Percentiles rank a stretch among this genome's conserved stretches.
phyloP scores from a whole-genome alignment of 2,888 invertebrate genomes.

The Ichneumoninae sp. region DNA sequence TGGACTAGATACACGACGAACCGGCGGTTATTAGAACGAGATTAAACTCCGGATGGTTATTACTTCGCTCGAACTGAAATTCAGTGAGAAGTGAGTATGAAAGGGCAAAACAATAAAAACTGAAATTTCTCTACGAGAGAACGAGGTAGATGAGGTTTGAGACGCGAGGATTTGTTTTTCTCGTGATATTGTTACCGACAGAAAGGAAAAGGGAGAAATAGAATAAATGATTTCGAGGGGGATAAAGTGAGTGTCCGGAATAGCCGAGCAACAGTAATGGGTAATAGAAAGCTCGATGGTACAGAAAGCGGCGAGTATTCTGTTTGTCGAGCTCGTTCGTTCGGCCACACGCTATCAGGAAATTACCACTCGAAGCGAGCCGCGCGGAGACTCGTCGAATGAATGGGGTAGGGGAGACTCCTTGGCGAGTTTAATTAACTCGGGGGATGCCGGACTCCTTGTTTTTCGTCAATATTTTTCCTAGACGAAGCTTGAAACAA shows the following conservation, averaged over 20 bases:
- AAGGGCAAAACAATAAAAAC: constrained; percentile 5
- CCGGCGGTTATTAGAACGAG: constrained; percentile 66
- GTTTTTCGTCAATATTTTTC: constrained; percentile 83
- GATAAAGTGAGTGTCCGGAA: constrained; percentile 62
- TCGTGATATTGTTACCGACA: constrained; percentile 57
- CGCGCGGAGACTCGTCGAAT: constrained; percentile 67
- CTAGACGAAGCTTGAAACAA: constrained; percentile 69
- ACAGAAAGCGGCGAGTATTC: constrained; percentile 63
- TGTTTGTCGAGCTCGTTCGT: constrained; percentile 78
- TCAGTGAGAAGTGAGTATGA: background rate
- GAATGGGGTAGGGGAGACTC: constrained; percentile 71
- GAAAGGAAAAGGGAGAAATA: constrained; percentile 49
- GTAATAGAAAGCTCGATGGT: constrained; percentile 64
- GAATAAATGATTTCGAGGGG: constrained; percentile 59
- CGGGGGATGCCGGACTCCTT: constrained; percentile 72
- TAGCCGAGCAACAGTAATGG: constrained; percentile 64
- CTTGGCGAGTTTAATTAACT: constrained; percentile 83
- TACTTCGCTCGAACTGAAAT: constrained; percentile 42
- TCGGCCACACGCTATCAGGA: constrained; percentile 80
- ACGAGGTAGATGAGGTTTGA: background rate
- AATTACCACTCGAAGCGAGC: constrained; percentile 81
- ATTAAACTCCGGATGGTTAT: constrained; percentile 64
- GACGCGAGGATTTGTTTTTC: constrained; percentile 24
- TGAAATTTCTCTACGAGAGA: background rate
- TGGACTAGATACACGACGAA: constrained; percentile 30